These are phyloP conservation scores for Melanotus villosus DNA, from an alignment of 2,888 invertebrate species.

Conservation along the genomic window DNA sequence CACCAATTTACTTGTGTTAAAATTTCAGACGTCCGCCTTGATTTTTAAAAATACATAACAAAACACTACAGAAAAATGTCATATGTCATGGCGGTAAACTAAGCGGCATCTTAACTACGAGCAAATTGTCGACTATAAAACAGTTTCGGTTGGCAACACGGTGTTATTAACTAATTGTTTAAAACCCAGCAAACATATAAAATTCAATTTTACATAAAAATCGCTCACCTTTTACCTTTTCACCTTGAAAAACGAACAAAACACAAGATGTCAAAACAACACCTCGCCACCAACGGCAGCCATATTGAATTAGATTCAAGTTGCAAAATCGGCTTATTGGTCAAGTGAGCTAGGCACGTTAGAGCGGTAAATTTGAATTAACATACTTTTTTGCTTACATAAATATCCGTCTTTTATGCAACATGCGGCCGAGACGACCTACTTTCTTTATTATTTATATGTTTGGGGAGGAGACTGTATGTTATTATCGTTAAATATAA, in stretches of 20 bases:
- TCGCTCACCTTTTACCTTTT: constrained; percentile 3
- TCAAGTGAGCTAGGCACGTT: neutral
- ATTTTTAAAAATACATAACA: neutral
- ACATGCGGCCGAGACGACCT: neutral
- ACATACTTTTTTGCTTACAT: constrained; percentile 18
- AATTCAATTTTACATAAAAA: neutral
- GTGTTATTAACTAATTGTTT: neutral
- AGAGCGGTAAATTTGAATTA: constrained; percentile 34
- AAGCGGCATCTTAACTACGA: constrained; percentile 40
- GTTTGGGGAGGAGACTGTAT: no score
- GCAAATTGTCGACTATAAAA: constrained; percentile 16
- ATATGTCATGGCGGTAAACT: constrained; percentile 52
- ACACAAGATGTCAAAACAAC: constrained; percentile 52
- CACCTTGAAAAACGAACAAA: constrained; percentile 40
- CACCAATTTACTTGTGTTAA: neutral
- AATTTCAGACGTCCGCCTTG: neutral
- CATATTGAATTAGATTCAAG: constrained; percentile 49
- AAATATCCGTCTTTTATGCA: constrained; percentile 28
- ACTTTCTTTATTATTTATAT: neutral
- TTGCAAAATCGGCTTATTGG: constrained; percentile 27
- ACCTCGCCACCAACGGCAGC: constrained; percentile 48
- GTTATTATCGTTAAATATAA: no score
- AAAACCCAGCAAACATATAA: neutral
- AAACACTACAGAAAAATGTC: constrained; percentile 19
- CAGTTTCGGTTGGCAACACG: neutral